phyloP scores from a whole-genome alignment of 1,140 invertebrate genomes.

The Zaprionus tsacasi region DNA sequence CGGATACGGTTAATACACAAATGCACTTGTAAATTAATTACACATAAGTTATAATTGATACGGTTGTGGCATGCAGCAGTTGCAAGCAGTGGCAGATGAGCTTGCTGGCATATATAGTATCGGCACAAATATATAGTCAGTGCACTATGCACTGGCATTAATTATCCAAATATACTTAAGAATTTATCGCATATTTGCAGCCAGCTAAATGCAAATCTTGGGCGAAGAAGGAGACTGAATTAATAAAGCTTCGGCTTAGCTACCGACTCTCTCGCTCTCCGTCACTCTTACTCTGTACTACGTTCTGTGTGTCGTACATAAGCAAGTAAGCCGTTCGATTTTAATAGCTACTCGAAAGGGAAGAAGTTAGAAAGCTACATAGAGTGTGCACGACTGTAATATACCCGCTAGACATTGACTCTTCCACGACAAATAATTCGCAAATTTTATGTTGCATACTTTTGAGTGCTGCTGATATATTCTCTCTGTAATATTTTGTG shows the following conservation, averaged over 20 bases:
- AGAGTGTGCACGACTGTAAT: too few species aligned
- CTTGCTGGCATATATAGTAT: too few species aligned
- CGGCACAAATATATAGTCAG: background rate
- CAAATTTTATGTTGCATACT: too few species aligned
- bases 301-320: background rate
- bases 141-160: background rate
- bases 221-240: background rate
- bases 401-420: too few species aligned
- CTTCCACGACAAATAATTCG: too few species aligned
- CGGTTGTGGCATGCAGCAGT: conserved; percentile 7
- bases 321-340: background rate
- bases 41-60: conserved; percentile 34
- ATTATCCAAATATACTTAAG: conserved; percentile 15
- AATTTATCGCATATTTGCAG: conserved; percentile 13
- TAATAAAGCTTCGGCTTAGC: background rate
- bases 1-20: conserved; percentile 29
- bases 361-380: too few species aligned
- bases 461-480: too few species aligned
- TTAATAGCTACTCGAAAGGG: background rate
- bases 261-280: background rate
- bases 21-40: conserved; percentile 42
- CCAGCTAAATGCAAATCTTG: background rate
- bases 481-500: too few species aligned
- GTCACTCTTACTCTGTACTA: background rate
- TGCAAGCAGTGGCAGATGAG: background rate